These are phyloP conservation scores for Linepithema humile DNA, from an alignment of 1,140 invertebrate species.

Conservation along the genomic window DNA sequence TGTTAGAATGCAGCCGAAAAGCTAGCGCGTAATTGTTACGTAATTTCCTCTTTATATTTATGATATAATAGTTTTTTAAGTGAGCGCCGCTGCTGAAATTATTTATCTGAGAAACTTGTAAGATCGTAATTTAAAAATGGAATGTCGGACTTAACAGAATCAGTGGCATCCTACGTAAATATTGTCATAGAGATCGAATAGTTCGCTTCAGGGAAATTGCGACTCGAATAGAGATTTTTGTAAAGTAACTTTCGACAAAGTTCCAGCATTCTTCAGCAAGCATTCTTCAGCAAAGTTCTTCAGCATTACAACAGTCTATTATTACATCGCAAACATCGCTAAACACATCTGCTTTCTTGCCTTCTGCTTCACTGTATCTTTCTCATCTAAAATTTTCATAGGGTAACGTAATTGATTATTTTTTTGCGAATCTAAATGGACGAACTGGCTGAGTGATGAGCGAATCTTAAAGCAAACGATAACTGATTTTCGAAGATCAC, in stretches of 20 bases:
- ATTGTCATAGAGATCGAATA: constrained; percentile 40
- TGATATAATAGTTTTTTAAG: neutral
- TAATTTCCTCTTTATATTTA: neutral
- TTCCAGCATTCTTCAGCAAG: no score
- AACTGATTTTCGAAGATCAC: neutral
- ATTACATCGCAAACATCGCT: neutral
- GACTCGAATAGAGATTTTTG: constrained; percentile 47
- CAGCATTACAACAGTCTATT: neutral
- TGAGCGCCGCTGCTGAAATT: neutral
- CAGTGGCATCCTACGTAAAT: constrained; percentile 52
- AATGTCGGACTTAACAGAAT: neutral
- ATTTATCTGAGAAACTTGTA: neutral
- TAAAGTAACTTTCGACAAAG: constrained; percentile 33
- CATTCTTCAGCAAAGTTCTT: neutral
- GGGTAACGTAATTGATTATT: no score
- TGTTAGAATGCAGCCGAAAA: constrained; percentile 23
- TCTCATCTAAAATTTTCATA: no score
- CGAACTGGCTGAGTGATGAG: neutral
- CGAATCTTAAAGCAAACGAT: neutral
- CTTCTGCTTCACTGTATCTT: neutral
- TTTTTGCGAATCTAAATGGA: neutral
- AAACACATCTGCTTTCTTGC: neutral
- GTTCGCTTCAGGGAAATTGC: constrained; percentile 24
- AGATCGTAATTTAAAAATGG: neutral
- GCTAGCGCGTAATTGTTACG: constrained; percentile 16